Base-by-base conservation (phyloP, 2,797 vertebrate species). In the Xiphophorus birchmanni region DNA sequence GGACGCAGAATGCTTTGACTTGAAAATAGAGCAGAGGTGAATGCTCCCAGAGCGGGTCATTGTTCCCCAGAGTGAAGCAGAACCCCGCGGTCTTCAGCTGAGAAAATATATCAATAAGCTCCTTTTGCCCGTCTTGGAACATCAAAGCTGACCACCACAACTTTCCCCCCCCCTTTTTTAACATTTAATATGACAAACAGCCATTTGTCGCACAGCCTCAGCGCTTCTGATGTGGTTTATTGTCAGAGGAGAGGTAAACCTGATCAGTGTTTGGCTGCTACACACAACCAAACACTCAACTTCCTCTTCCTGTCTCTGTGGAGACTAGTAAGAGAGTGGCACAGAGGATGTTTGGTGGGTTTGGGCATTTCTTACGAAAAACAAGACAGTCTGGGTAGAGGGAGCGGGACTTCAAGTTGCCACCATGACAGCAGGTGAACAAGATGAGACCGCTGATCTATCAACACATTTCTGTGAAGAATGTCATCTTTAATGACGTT, bases 281-380 rank as follows among this genome's bases (percentile, higher is more conserved):
- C 48, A 80, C 86, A 91, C 93, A 93, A 87, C 87, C 63, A 40
- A 89, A 90, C 83, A 84, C 83, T 77, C 84, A 13, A 48, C 87
- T 94, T 95, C 94, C 94, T 85, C 88, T 95, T 95, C 92, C 93
- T 94, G 93, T 83, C 58, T 76, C 48, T 47, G 77, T 67, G 80
- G 60, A 78, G 42, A 44, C 76, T 69, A 58, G 54, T 72, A 72
- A 35, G 4, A 87, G 78, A 80, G 74, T 83, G 77, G 81, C 77
- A 86, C 54, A 75, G 79, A 88, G 91, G 90, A 92, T 90, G 93
- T 93, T 87, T 93, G 87, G 77, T 26, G 44, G 74, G 78, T 35
- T 32, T 73, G 52, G 54, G 47, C 47, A 47, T 82, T 88, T 90
- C 82, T 86, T 86, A 81, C 87, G 52, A 82, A 84, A 75, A 60